Evolutionary conservation across 30 jellyfish, hydroid and myxozoan species (phyloP).

Genomic region (Pelagia noctiluca): DNA sequence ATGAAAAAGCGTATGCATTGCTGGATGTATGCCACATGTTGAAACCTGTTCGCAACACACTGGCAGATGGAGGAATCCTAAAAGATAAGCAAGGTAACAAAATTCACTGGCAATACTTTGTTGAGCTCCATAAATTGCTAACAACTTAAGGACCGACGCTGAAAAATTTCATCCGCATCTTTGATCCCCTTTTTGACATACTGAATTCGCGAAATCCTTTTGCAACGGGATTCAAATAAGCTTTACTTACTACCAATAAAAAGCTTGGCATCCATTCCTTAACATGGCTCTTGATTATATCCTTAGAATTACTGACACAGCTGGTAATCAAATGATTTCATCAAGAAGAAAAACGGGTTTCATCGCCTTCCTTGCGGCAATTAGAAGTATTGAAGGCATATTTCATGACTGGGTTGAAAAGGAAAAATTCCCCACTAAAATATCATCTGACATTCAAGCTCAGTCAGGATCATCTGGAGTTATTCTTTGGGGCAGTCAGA

Average conservation of each 20-base stretch:
- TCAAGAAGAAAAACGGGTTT: conserved; percentile 43
- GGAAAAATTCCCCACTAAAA: conserved; percentile 43
- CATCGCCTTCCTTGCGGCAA: conserved; percentile 49
- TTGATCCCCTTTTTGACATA: conserved; percentile 58
- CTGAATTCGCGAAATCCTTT: conserved; percentile 62
- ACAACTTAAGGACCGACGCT: no score
- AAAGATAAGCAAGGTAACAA: no score
- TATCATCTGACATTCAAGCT: conserved; percentile 70
- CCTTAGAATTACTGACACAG: conserved; percentile 15
- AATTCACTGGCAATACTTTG: no score
- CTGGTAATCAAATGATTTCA: conserved; percentile 21
- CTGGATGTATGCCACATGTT: no score
- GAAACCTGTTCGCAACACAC: no score
- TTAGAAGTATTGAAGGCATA: conserved; percentile 24
- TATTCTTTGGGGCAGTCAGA: conserved; percentile 22
- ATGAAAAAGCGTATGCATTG: no score
- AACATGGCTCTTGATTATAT: conserved; percentile 29
- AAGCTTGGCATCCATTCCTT: conserved; percentile 45
- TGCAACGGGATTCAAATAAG: conserved; percentile 68
- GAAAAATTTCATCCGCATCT: conserved; percentile 19
- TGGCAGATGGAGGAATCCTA: no score
- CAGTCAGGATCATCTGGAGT: conserved; percentile 41
- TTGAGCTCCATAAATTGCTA: no score
- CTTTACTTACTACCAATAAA: conserved; percentile 32
- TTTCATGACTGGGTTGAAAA: conserved; percentile 45